These are phyloP conservation scores for Athrips mouffetella DNA, from an alignment of 2,888 invertebrate species.

Conservation along the genomic window DNA sequence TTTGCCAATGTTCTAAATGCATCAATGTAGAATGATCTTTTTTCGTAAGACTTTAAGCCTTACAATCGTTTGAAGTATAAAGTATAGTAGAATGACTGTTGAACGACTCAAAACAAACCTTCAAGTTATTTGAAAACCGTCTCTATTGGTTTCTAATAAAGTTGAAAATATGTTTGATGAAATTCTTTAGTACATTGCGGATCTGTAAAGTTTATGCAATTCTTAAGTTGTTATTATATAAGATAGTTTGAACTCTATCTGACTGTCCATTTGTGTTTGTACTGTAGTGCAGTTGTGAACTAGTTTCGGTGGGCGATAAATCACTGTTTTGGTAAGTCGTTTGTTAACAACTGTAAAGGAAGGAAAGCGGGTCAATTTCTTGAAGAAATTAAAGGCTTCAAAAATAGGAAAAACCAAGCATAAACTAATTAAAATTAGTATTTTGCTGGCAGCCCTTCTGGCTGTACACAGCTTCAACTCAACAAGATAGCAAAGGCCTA, in stretches of 20 bases:
- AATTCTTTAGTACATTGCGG: constrained; percentile 29
- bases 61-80: neutral
- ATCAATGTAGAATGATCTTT: neutral
- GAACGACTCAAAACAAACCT: neutral
- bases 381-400: too few relatives aligned
- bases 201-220: constrained; percentile 70
- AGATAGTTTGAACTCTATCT: constrained; percentile 51
- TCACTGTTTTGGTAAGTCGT: constrained; percentile 23
- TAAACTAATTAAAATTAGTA: too few relatives aligned
- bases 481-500: too few relatives aligned
- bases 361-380: too few relatives aligned
- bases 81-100: neutral
- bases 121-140: neutral
- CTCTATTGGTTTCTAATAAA: neutral
- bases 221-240: constrained; percentile 76
- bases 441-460: too few relatives aligned
- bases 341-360: constrained; percentile 39
- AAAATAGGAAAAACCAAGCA: too few relatives aligned
- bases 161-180: neutral
- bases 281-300: constrained; percentile 60
- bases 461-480: too few relatives aligned
- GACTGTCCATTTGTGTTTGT: constrained; percentile 55
- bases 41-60: neutral
- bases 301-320: constrained; percentile 29
- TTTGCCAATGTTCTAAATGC: neutral